These are phyloP conservation scores for Scolopax bukidnonensis DNA, from an alignment of 2,797 vertebrate genomes.

Conservation along the genomic window DNA sequence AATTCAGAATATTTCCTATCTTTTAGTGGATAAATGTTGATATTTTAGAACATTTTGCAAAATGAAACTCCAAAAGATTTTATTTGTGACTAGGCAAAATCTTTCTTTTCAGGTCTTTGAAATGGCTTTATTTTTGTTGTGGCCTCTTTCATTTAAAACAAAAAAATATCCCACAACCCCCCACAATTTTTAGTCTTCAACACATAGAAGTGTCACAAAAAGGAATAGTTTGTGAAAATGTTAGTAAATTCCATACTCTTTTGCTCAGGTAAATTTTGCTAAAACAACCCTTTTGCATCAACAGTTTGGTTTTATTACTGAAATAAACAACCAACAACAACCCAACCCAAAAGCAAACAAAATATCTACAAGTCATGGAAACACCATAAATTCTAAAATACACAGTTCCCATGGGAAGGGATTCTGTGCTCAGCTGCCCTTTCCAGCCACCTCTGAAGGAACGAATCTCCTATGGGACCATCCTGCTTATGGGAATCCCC, in stretches of 20 bases:
- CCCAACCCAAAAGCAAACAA: not conserved
- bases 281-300: not conserved
- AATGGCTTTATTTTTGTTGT: not conserved
- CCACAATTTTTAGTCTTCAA: not conserved
- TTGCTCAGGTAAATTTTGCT: not conserved
- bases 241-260: not conserved
- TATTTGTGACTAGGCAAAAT: not conserved
- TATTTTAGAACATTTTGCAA: not conserved
- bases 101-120: not conserved
- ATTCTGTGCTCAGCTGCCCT: not conserved
- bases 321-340: not conserved
- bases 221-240: not conserved
- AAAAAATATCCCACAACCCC: rapidly evolving
- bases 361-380: not conserved
- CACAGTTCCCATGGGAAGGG: not conserved
- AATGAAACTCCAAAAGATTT: not conserved
- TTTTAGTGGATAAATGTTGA: not conserved
- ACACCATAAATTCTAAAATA: not conserved
- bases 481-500: not conserved
- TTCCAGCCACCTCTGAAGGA: not conserved
- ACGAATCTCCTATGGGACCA: not conserved
- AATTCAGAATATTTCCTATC: not conserved
- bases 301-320: not conserved
- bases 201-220: not conserved
- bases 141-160: not conserved